Conservation (phyloP, 2,113 vertebrate species). For the Balaenoptera acutorostrata region DNA sequence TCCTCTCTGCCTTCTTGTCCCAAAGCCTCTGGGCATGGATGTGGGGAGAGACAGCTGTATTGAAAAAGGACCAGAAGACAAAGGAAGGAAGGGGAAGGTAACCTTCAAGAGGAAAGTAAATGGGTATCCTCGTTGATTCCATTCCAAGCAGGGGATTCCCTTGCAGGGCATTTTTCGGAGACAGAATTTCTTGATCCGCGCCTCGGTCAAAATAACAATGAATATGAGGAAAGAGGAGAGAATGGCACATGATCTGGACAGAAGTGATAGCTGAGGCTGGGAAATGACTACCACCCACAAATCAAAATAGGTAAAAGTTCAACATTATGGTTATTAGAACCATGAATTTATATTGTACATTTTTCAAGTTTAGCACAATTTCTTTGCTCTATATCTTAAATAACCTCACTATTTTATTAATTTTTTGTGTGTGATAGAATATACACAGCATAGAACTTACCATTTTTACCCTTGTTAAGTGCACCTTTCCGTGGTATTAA, state of each 20-base stretch:
- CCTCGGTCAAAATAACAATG: background rate
- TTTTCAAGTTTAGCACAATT: background rate
- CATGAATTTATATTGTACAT: background rate
- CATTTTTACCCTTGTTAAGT: background rate
- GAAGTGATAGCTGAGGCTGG: background rate
- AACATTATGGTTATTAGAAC: background rate
- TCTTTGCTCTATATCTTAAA: background rate
- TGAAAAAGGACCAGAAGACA: background rate
- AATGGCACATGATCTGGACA: background rate
- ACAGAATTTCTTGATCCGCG: background rate
- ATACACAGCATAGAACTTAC: background rate
- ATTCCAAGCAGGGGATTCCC: background rate
- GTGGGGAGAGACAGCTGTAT: background rate
- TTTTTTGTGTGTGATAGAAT: background rate
- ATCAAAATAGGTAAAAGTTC: background rate
- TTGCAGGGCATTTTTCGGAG: background rate
- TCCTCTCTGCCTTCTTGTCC: background rate
- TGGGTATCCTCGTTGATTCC: rapidly evolving
- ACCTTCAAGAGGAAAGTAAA: background rate
- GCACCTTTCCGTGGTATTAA: background rate
- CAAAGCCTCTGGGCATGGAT: background rate
- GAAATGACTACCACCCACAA: background rate
- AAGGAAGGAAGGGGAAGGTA: background rate
- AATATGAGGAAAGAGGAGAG: background rate
- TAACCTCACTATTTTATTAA: background rate